Conservation (phyloP, 1,140 invertebrate genomes). For the Heliconius hermathena region DNA sequence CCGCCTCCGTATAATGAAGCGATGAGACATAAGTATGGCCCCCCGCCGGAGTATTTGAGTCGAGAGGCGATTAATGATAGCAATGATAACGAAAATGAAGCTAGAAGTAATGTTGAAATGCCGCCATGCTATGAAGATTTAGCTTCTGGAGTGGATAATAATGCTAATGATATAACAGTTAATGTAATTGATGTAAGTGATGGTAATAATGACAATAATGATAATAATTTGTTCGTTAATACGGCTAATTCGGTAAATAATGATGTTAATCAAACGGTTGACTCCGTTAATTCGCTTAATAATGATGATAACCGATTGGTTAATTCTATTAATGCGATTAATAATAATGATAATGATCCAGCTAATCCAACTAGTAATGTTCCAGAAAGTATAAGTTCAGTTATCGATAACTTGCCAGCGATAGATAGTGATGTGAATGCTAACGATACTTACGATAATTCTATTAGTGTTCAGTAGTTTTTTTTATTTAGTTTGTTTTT, state of each 20-base stretch:
- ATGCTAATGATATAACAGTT: slow-evolving; percentile 36
- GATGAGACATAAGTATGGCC: slow-evolving; percentile 78
- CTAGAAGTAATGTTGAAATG: slow-evolving; percentile 67
- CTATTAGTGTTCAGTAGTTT: slow-evolving; percentile 17
- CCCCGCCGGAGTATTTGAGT: slow-evolving; percentile 83
- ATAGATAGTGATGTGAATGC: slow-evolving; percentile 69
- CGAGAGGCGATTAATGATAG: slow-evolving; percentile 68
- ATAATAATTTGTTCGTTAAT: slow-evolving; percentile 18
- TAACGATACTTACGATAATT: slow-evolving; percentile 46
- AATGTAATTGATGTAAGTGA: slow-evolving; percentile 18
- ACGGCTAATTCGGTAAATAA: slow-evolving; percentile 27
- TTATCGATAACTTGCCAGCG: slow-evolving; percentile 68
- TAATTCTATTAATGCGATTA: slow-evolving; percentile 8
- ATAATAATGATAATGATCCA: not conserved
- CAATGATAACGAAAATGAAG: slow-evolving; percentile 47
- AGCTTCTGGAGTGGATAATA: slow-evolving; percentile 43
- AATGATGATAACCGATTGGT: slow-evolving; percentile 22
- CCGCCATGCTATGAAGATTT: slow-evolving; percentile 69
- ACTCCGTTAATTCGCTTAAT: slow-evolving; percentile 28
- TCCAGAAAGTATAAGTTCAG: slow-evolving; percentile 53
- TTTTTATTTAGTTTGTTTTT: not conserved
- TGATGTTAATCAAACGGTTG: slow-evolving; percentile 28
- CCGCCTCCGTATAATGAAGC: slow-evolving; percentile 84
- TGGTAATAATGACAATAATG: slow-evolving; percentile 19
- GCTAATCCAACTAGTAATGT: slow-evolving; percentile 27